Conservation (phyloP, 37 sponge, comb jelly and placozoan genomes). For the Petrosia ficiformis region DNA sequence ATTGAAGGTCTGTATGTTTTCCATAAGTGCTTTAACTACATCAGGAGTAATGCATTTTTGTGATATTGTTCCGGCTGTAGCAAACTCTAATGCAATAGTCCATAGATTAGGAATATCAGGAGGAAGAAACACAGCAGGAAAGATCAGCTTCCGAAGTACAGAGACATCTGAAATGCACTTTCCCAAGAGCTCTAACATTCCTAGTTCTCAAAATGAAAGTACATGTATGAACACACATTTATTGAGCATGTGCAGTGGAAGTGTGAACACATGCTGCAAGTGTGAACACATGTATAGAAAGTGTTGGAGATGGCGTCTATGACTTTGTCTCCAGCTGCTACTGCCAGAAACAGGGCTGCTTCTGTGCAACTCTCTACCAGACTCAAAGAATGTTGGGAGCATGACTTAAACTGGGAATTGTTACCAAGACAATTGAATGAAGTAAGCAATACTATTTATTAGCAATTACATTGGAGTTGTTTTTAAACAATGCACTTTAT, state of each 20-base stretch:
- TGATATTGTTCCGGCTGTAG: neutral
- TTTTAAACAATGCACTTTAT: neutral
- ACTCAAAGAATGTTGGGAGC: slow-evolving; percentile 11
- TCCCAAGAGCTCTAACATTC: slow-evolving; percentile 7
- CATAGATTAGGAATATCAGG: slow-evolving; percentile 17
- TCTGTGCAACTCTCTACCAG: neutral
- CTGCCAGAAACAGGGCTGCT: neutral
- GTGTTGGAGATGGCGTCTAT: neutral
- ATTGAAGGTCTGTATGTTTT: slow-evolving; percentile 15
- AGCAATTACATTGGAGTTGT: neutral
- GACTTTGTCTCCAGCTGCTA: neutral
- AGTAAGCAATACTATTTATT: slow-evolving; percentile 6
- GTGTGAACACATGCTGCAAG: neutral
- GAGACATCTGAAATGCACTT: slow-evolving; percentile 30
- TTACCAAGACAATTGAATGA: neutral
- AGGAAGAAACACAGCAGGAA: slow-evolving; percentile 8
- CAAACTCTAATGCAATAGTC: slow-evolving; percentile 23
- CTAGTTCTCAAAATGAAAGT: no score
- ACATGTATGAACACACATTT: neutral
- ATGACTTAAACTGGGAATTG: slow-evolving; percentile 16
- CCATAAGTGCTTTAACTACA: neutral
- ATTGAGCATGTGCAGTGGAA: neutral
- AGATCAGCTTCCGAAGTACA: slow-evolving; percentile 30
- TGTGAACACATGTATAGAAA: slow-evolving; percentile 1
- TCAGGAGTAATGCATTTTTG: neutral